Evolutionary conservation across 2,113 vertebrate genomes (phyloP), one percentile per base, ranked within the genome.

Genomic region (Oophaga pumilio): DNA sequence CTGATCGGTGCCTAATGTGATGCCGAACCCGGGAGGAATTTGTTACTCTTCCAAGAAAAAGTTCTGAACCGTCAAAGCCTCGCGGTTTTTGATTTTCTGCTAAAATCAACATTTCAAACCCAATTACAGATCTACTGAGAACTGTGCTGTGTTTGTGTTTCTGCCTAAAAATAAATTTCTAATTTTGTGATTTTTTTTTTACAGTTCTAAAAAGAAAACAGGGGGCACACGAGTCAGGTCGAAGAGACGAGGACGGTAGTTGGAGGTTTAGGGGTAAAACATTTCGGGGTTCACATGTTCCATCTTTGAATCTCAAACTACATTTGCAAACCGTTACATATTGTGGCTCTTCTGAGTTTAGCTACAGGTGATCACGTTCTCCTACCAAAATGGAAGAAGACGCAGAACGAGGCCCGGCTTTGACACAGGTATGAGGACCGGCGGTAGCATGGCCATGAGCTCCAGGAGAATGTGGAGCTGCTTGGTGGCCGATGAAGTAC

Each of bases 21-120:
- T 28, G 13, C 68, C 43, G 69, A 73, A 73, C 26, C 69, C 28
- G 1, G 43, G 18, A 9, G 28, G 69, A 43, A 73, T 73, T 18
- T 73, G 26, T 18, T 15, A 73, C 13, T 43, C 69, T 73, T 73
- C 69, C 69, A 73, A 73, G 28, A 73, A 73, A 33, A 73, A 73
- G 69, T 43, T 73, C 43, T 73, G 69, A 73, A 73, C 7, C 9
- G 28, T 7, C 18, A 17, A 43, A 73, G 69, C 69, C 14, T n/a
- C 6, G n/a, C 8, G 7, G 1, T 71, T 0, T 33, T 28, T 43
- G 69, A 43, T 33, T 73, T 9, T 18, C 69, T 43, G 26, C 69
- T 73, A 73, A 73, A 18, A 33, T 26, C 15, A 73, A 73, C 69
- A 73, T 4, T 68, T 68, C 64, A 12, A 8, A 13, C 8, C 26